Base-by-base conservation (phyloP, 2,113 vertebrate genomes). In the Pedionomus torquatus region DNA sequence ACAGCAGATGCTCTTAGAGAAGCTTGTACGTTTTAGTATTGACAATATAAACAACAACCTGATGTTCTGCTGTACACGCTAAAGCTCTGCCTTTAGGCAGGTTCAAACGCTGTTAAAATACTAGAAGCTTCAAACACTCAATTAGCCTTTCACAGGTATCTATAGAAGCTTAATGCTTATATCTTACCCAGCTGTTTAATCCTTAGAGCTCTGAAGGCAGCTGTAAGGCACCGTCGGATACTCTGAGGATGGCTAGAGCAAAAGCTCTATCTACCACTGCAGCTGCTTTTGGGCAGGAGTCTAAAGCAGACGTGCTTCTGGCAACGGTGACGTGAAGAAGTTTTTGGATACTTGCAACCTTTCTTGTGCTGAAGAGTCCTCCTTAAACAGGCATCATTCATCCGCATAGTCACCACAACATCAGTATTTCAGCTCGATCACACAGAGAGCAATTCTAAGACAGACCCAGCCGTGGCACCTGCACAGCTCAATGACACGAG, bases 371-470 rank as follows among this genome's bases (percentile, higher is more conserved):
- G 30, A 41, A 71, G 55, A 82, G 78, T 82, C 52, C 61, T 79
- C 33, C 13, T 10, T 60, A 88, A 90, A 87, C 61, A 76, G 43
- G 33, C 39, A 71, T 39, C 49, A 68, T 43, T 79, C 52, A 76
- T 39, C 82, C 11, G 5, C 39, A 35, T 75, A 82, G 84, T 71
- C 65, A 78, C 43, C 26, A 46, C 48, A 89, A 64, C 17, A 39
- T 43, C 48, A 70, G 39, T 70, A 52, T 84, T 89, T 61, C 72
- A 85, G 81, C 55, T 94, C 65, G 63, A 35, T 70, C 74, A 82
- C 77, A 63, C 2, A 63, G 55, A 39, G 80, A 70, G 46, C 1
- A 2, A 61, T 74, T 94, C n/a, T 74, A 84, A 93, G 81, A 76
- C 41, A 72, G 44, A 65, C 11, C 85, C 41, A 85, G 74, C 78